These are phyloP conservation scores for Limnodromus scolopaceus DNA, from an alignment of 2,797 vertebrate species.

Conservation along the genomic window DNA sequence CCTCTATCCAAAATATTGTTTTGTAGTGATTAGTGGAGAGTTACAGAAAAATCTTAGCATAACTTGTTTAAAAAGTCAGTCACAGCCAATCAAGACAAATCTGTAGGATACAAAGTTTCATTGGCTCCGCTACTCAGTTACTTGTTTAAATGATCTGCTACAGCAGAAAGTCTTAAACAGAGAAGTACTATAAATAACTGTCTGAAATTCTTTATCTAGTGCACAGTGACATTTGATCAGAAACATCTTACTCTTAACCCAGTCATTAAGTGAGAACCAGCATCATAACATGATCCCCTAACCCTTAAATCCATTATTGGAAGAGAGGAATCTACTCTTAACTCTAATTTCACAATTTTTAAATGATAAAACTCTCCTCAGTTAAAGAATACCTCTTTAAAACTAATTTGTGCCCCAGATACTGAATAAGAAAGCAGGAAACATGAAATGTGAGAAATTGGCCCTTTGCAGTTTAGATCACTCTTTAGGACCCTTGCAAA, in stretches of 20 bases:
- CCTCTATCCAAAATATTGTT: neutral
- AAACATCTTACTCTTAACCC: neutral
- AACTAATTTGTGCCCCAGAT: neutral
- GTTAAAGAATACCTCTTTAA: neutral
- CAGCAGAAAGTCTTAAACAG: neutral
- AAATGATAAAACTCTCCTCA: neutral
- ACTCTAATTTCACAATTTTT: neutral
- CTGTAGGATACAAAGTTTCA: neutral
- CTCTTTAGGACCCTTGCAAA: neutral
- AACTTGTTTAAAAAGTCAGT: neutral
- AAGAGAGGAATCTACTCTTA: neutral
- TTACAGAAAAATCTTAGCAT: neutral
- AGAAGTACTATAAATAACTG: neutral
- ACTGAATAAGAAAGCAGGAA: neutral
- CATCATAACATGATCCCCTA: neutral
- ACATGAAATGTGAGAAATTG: neutral
- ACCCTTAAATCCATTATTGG: neutral
- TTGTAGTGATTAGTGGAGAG: neutral
- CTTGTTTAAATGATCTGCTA: neutral
- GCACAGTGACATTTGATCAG: neutral
- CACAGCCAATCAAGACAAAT: neutral
- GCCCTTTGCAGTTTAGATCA: neutral
- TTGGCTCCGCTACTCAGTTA: neutral
- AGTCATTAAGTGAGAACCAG: neutral
- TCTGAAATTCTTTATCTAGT: neutral